Evolutionary conservation across 2,797 vertebrate species (phyloP), one percentile per base, ranked within the genome.

Genomic region (Pseudotriccus pelzelni): DNA sequence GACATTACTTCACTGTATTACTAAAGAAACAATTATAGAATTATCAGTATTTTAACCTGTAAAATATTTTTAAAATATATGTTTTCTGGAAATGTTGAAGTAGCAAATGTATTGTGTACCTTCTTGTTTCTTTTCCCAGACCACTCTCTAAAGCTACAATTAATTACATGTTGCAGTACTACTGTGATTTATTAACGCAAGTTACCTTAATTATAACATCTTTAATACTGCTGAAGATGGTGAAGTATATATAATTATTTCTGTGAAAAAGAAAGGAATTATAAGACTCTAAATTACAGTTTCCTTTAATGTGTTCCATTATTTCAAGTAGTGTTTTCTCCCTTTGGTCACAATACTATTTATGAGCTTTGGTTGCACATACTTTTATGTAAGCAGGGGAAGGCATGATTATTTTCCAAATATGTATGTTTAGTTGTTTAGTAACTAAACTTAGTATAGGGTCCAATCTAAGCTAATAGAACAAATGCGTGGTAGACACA

Each of bases 21-120:
- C 95, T 94, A 96, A 94, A 93, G 92, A 95, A 96, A 96, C 89
- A 96, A 97, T 93, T 97, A 95, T 27, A 96, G 90, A 97, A 97
- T 97, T 97, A 97, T 84, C 93, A 96, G 95, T 94, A 92, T 96
- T 97, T 93, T 96, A 96, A 92, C 85, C 80, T 96, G 94, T 97
- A 86, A 92, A 91, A 87, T 86, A 76, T 62, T 75, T 87, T 84
- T 69, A 69, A 98, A 98, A 96, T 97, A 97, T 17, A 95, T 87
- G 90, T 94, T 97, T 89, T 94, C 89, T 80, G 80, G 58, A 95
- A 96, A 94, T 36, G 37, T 87, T 94, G 77, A 96, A 93, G 89
- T 92, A 41, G 56, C 91, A 94, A 91, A 17, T 94, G 69, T 76
- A 85, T 84, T 2, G 0, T 83, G n/a, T 78, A 58, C 49, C 74